Base-by-base conservation (phyloP, 2,888 invertebrate genomes). In the Tetanocera ferruginea region DNA sequence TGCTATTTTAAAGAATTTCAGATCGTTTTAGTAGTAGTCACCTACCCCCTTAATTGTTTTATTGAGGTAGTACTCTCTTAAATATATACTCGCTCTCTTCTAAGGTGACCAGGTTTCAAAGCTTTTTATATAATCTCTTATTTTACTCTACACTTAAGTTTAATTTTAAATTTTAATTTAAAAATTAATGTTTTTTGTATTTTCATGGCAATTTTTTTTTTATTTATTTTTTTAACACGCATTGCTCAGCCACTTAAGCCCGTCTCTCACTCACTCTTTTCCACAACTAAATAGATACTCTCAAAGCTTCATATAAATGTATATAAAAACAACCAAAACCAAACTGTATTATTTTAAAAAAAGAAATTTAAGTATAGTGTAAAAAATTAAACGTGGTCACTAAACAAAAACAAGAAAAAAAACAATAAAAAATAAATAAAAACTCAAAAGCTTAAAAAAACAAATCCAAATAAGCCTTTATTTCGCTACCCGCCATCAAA, bases 401-500 rank as follows among this genome's bases (percentile, higher is more conserved):
- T 55, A 74, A 79, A 70, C 19, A 51, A 43, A 71, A 52, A 60
- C 43, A 8, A 34, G 14, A 43, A 11, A 43, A 1, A 43, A 43
- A 43, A 43, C n/a, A n/a, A n/a, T n/a, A n/a, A n/a, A n/a, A n/a
- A n/a, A n/a, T n/a, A n/a, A n/a, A n/a, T n/a, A n/a, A n/a, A n/a
- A n/a, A n/a, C n/a, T n/a, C n/a, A n/a, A n/a, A n/a, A n/a, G n/a
- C 25, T 52, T 57, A 78, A 66, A 60, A 74, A 66, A 37, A 72
- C 14, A 17, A 25, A 66, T 17, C 71, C 72, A 70, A 81, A 82
- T 14, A 83, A 79, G 79, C 83, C 84, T 84, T 84, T 81, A 84
- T 84, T 84, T 84, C 84, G 84, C 83, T 84, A 84, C 83, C 84
- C 74, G 55, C 23, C 62, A 70, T 31, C 31, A 76, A 74, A 51